These are phyloP conservation scores for Axinella damicornis DNA, from an alignment of 37 sponge, comb jelly and placozoan species.

Conservation along the genomic window DNA sequence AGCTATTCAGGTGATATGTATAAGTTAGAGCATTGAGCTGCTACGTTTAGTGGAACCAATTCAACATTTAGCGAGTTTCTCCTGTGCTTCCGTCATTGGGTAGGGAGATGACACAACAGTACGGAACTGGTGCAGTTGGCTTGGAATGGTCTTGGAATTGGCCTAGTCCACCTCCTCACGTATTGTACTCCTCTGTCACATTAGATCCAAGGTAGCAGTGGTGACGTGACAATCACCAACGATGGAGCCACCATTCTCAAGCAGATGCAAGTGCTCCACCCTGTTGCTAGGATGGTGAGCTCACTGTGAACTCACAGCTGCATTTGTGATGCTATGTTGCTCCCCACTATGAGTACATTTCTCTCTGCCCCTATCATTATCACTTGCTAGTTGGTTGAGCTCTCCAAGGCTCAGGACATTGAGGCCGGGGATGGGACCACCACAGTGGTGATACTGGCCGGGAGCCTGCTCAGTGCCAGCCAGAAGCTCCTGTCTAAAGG, in stretches of 20 bases:
- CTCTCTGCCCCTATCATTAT: not conserved
- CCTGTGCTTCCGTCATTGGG: too few relatives aligned
- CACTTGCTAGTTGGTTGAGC: conserved; percentile 88
- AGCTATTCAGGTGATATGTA: too few relatives aligned
- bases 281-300: conserved; percentile 95
- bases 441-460: conserved; percentile 95
- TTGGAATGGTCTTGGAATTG: too few relatives aligned
- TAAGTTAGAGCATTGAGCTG: too few relatives aligned
- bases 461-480: conserved; percentile 90
- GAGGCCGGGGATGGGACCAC: conserved; percentile 99
- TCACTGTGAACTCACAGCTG: too few relatives aligned
- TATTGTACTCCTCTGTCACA: not conserved
- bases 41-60: too few relatives aligned
- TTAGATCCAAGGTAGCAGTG: conserved; percentile 88
- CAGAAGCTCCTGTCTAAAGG: conserved; percentile 90
- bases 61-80: too few relatives aligned
- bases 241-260: conserved; percentile 99
- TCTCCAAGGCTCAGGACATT: conserved; percentile 98
- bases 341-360: not conserved
- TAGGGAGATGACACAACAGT: too few relatives aligned
- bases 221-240: conserved; percentile 99
- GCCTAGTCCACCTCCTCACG: not conserved
- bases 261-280: conserved; percentile 98
- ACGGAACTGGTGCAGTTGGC: too few relatives aligned
- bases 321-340: too few relatives aligned